phyloP scores from a whole-genome alignment of 1,140 invertebrate species.

The Micrasema minimum region DNA sequence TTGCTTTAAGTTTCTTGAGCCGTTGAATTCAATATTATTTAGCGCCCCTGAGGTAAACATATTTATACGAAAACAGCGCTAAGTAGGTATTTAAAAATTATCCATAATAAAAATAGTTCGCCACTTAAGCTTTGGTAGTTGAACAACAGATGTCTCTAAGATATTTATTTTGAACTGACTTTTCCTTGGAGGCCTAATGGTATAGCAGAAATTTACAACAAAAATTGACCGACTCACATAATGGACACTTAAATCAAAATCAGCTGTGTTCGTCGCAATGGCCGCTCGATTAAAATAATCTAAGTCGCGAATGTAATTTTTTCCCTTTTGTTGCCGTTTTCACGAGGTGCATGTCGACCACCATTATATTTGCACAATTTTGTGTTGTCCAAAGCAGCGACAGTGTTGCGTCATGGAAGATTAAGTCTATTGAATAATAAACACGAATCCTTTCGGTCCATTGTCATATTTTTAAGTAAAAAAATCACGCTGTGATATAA shows the following conservation, averaged over 20 bases:
- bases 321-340: not conserved
- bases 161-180: too few species aligned
- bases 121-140: too few species aligned
- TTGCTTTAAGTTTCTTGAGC: too few species aligned
- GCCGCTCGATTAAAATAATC: constrained; percentile 40
- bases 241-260: constrained; percentile 42
- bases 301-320: constrained; percentile 9
- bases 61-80: too few species aligned
- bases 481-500: constrained; percentile 19
- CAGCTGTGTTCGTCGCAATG: constrained; percentile 46
- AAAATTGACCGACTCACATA: constrained; percentile 13
- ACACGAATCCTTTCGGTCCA: constrained; percentile 13
- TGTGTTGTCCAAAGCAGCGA: constrained; percentile 14
- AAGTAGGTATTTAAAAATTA: too few species aligned
- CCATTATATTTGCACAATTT: not conserved
- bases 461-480: constrained; percentile 25
- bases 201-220: not conserved
- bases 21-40: too few species aligned
- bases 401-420: constrained; percentile 35
- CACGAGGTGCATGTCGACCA: not conserved
- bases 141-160: too few species aligned
- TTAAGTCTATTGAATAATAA: constrained; percentile 32
- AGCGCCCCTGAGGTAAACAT: too few species aligned
- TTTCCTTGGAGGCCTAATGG: too few species aligned
- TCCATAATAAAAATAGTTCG: too few species aligned